These are phyloP conservation scores for Myopa testacea DNA, from an alignment of 2,888 invertebrate species.

Conservation along the genomic window DNA sequence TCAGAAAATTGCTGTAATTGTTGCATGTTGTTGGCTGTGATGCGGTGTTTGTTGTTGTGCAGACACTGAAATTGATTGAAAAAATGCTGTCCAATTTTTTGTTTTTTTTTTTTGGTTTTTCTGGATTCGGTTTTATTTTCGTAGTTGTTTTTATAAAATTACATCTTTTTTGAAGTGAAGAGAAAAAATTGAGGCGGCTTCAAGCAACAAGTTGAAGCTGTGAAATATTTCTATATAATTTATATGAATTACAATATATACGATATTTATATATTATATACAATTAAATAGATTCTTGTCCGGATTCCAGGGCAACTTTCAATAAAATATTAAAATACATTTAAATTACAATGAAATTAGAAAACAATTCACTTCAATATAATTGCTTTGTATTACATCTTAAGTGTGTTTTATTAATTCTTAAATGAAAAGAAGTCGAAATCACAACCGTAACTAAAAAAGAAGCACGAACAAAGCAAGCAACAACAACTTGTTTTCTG, in stretches of 20 bases:
- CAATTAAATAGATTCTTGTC: too few species aligned
- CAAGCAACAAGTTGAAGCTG: too few species aligned
- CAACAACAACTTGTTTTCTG: not conserved
- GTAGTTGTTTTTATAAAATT: not conserved
- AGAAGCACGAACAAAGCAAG: too few species aligned
- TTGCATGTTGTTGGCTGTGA: constrained; percentile 19
- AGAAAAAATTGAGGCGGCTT: not conserved
- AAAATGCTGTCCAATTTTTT: not conserved
- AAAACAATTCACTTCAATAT: too few species aligned
- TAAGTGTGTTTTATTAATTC: not conserved
- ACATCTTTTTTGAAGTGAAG: not conserved
- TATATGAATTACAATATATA: too few species aligned
- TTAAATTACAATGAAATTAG: too few species aligned
- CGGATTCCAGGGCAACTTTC: too few species aligned
- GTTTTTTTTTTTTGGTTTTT: not conserved
- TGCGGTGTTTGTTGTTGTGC: not conserved
- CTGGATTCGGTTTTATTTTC: not conserved
- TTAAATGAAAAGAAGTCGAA: not conserved
- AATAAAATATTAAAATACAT: too few species aligned
- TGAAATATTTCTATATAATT: too few species aligned
- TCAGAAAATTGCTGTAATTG: constrained; percentile 35
- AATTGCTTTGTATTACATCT: too few species aligned
- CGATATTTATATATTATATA: not conserved
- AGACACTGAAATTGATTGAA: constrained; percentile 21
- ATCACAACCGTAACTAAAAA: not conserved